phyloP scores from a whole-genome alignment of 2,888 invertebrate species.

The Phanerotoma sp. region DNA sequence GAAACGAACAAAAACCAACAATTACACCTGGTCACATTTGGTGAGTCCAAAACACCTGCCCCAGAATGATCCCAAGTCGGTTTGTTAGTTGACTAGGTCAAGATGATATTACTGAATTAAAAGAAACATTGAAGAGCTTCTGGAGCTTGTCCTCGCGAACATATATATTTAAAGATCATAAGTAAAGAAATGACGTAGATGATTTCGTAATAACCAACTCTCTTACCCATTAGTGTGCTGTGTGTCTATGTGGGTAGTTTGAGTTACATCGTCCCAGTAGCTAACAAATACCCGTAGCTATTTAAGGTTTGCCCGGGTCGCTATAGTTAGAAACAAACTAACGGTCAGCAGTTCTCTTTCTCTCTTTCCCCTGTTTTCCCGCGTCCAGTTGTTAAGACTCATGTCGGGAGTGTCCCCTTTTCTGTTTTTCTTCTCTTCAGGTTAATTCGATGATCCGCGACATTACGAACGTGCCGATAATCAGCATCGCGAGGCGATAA shows the following conservation, averaged over 20 bases:
- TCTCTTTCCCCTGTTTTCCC: conserved; percentile 28
- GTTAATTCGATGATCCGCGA: conserved; percentile 1
- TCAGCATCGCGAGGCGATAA: too few species aligned
- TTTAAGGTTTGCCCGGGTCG: conserved; percentile 55
- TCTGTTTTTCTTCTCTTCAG: conserved; percentile 8
- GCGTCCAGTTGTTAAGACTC: conserved; percentile 15
- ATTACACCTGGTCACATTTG: conserved; percentile 8
- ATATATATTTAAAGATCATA: not conserved
- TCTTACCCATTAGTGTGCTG: conserved; percentile 9
- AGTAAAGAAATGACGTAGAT: conserved; percentile 1
- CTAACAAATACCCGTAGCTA: conserved; percentile 41
- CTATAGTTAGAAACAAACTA: conserved; percentile 55
- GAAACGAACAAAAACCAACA: conserved; percentile 58
- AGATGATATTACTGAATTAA: not conserved
- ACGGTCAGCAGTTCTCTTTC: conserved; percentile 46
- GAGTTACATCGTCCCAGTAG: conserved; percentile 25
- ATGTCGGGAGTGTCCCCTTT: conserved; percentile 21
- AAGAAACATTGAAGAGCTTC: too few species aligned
- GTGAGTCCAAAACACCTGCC: too few species aligned
- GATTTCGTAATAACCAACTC: conserved; percentile 19
- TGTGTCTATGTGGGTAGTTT: conserved; percentile 29
- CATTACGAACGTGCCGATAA: too few species aligned
- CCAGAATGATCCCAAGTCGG: too few species aligned
- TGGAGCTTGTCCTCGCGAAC: not conserved
- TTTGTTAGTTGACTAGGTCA: conserved; percentile 21